phyloP scores from a whole-genome alignment of 2,797 vertebrate genomes.

The Sebastes umbrosus region DNA sequence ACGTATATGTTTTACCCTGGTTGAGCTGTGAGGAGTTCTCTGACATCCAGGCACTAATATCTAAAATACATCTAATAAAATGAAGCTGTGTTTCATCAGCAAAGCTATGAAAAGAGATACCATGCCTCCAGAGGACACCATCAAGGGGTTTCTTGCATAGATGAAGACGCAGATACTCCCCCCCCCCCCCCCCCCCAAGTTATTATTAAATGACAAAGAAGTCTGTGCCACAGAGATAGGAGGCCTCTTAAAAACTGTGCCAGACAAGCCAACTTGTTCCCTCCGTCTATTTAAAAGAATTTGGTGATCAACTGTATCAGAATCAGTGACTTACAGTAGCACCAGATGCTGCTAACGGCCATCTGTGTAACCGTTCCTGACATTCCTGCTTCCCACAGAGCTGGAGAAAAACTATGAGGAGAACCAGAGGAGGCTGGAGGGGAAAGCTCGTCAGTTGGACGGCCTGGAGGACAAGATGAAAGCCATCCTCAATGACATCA shows the following conservation, averaged over 20 bases:
- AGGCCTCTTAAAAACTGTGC: background rate
- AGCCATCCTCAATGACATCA: conserved; percentile 91
- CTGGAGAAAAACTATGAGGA: conserved; percentile 92
- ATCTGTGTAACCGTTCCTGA: background rate
- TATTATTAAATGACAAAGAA: background rate
- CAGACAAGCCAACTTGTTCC: background rate
- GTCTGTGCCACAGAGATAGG: background rate
- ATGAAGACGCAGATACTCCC: background rate
- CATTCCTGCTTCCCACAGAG: conserved; percentile 71
- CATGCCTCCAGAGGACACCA: background rate
- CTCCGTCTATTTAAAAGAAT: background rate
- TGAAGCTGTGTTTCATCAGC: background rate
- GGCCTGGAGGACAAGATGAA: conserved; percentile 96
- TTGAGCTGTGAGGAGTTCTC: background rate
- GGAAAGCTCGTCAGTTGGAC: conserved; percentile 92
- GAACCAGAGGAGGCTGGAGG: conserved; percentile 90
- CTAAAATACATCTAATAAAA: background rate
- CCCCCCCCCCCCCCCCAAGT: no score
- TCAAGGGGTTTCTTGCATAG: background rate
- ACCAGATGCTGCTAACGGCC: background rate
- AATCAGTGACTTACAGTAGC: background rate
- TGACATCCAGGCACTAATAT: background rate
- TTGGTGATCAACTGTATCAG: background rate
- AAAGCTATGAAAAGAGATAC: background rate
- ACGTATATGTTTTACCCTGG: background rate